Base-by-base conservation (phyloP, 2,113 vertebrate genomes). In the Crocuta crocuta region DNA sequence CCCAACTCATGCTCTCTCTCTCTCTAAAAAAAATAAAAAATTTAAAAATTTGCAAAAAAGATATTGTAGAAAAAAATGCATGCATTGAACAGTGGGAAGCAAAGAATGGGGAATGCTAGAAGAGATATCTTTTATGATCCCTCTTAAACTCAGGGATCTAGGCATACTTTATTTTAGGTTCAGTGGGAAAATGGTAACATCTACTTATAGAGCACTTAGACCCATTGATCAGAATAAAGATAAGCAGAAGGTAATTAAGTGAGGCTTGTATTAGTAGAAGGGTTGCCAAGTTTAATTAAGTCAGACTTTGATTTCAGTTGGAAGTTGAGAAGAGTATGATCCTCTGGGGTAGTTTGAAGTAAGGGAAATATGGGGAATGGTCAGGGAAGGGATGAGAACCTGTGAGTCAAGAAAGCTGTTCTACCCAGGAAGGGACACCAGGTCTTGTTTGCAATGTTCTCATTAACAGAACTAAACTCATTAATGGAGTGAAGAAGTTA, bases 221-320 rank as follows among this genome's bases (percentile, higher is more conserved):
- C 17, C 21, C 78, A 80, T 23, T 58, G 92, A 95, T 92, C 58
- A 81, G 78, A 81, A 91, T 43, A 33, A 81, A 96, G 43, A 85
- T 1, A 74, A 90, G 71, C 43, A 65, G 31, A 65, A 50, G 33
- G 43, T 71, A 91, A 90, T 73, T 86, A 86, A 68, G 33, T 71
- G 79, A 93, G 23, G 61, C 45, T 7, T n/a, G 15, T 23, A 68
- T 89, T 79, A 33, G 53, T 58, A 31, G 81, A 12, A 94, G 21
- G 35, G 88, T 70, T 55, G 61, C 48, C 91, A 74, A 70, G 48
- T 21, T 3, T 58, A 74, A 82, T 82, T 74, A 94, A 88, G 50
- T 50, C 53, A 45, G 26, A 61, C 63, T 95, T 66, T 39, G 76
- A 71, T 66, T 93, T 73, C 55, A n/a, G 39, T 4, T 43, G 53